A percentile compares a stretch with the other conserved stretches of the same genome.
These are phyloP conservation scores for Hexactinellida sp. DNA, from an alignment of 37 sponge, comb jelly and placozoan genomes.

Conservation along the genomic window DNA sequence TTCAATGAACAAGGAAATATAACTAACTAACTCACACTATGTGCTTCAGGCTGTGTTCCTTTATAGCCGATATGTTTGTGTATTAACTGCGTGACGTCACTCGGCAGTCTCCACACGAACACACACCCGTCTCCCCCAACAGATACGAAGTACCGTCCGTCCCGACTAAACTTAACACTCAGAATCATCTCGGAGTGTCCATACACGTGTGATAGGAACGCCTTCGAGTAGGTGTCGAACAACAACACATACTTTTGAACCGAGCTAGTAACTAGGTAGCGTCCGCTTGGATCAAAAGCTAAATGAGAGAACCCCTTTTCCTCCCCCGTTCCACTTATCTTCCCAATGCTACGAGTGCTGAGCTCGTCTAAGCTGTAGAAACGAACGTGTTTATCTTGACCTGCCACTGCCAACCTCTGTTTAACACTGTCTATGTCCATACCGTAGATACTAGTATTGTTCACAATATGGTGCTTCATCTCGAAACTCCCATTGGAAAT, in stretches of 20 bases:
- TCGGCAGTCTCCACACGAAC: not conserved
- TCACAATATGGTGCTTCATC: slow-evolving; percentile 5
- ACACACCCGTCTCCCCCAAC: not conserved
- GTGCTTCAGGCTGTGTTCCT: not conserved
- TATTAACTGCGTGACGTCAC: not conserved
- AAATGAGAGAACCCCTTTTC: not conserved
- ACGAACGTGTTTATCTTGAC: not conserved
- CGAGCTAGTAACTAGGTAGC: not conserved
- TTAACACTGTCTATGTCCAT: not conserved
- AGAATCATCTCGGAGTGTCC: not conserved
- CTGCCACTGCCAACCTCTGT: not conserved
- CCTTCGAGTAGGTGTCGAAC: not conserved
- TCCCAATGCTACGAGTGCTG: not conserved
- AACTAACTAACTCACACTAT: not conserved
- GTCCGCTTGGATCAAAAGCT: not conserved
- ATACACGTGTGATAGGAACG: not conserved
- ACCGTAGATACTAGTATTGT: not conserved
- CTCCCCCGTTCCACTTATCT: not conserved
- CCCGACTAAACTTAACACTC: not conserved
- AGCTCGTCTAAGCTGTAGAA: not conserved
- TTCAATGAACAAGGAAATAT: too few relatives aligned
- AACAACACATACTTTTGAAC: slow-evolving; percentile 11
- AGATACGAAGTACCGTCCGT: not conserved
- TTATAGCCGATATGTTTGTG: not conserved
- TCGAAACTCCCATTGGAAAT: slow-evolving; percentile 1